These are phyloP conservation scores for Halcyon leucocephala DNA, from an alignment of 2,797 vertebrate species.

Conservation along the genomic window DNA sequence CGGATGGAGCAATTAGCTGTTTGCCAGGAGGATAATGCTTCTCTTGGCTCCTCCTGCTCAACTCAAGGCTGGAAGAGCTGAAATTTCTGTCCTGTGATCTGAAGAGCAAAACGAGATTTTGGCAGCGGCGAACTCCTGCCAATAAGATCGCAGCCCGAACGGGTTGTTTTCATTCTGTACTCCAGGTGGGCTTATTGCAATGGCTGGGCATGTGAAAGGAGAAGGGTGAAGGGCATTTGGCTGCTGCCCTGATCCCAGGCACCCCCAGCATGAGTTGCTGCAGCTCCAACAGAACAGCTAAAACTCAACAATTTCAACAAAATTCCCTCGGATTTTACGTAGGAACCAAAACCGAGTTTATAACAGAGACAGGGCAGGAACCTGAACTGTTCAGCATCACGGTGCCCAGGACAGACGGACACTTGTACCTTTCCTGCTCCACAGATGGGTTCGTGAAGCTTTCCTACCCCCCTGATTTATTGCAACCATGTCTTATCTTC, in stretches of 20 bases:
- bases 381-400: background rate
- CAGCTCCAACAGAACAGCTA: background rate
- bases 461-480: background rate
- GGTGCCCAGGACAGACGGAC: background rate
- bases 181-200: conserved; percentile 37
- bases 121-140: conserved; percentile 50
- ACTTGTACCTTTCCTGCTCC: background rate
- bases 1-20: conserved; percentile 74
- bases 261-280: background rate
- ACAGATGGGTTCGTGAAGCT: background rate
- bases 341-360: background rate
- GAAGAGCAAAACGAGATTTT: conserved; percentile 59
- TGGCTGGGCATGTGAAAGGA: background rate
- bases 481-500: background rate
- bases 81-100: background rate
- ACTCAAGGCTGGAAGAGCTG: conserved; percentile 5
- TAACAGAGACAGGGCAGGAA: background rate
- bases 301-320: background rate
- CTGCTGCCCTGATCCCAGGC: background rate
- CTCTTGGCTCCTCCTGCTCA: conserved; percentile 27
- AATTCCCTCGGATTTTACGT: background rate
- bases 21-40: conserved; percentile 69
- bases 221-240: background rate
- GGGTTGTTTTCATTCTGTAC: conserved; percentile 28
- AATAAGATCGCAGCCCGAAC: conserved; percentile 61